Base-by-base conservation (phyloP, 2,888 invertebrate genomes). In the Eupithecia tripunctaria region DNA sequence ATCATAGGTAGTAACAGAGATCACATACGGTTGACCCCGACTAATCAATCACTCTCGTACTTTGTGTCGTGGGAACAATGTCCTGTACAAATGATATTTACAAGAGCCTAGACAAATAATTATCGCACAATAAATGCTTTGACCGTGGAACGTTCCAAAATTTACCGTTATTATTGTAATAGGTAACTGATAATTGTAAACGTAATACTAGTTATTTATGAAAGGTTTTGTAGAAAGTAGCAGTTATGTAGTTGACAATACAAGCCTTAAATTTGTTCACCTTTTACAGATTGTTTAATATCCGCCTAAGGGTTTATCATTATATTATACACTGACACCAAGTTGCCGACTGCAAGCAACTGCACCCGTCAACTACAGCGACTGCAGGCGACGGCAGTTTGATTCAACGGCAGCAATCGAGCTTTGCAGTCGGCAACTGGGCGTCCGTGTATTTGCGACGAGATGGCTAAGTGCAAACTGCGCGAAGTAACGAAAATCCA, bases 1-100 rank as follows among this genome's bases (percentile, higher is more conserved):
- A 41, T 36, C 63, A 63, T 15, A 29, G 21, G 38, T n/a, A 64
- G 64, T 14, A 64, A 38, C 38, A 25, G 38, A 73, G 70, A 68
- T 68, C 65, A 60, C 70, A 60, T 60, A 38, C 68, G 65, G 65
- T 71, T 68, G 68, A 71, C 74, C 74, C 51, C 66, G 41, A 65
- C 64, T 68, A 73, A 73, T 71, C 68, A 73, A 73, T 71, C 68
- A 68, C 25, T 7, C 36, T 32, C 15, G 8, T 63, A 32, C 27
- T 51, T 64, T 21, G 21, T 14, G 27, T 14, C 68, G 71, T 68
- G 74, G 68, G 71, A 74, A 74, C 38, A 25, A 1, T n/a, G 32
- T 10, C 15, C 36, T 38, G 64, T 21, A 14, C 66, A 36, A 64
- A 25, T 56, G 36, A 18, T 36, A n/a, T 14, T n/a, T n/a, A 36